Percentiles rank a stretch among this genome's conserved stretches.
Conservation (phyloP, 2,797 vertebrate genomes). For the Crypturellus tataupa region DNA sequence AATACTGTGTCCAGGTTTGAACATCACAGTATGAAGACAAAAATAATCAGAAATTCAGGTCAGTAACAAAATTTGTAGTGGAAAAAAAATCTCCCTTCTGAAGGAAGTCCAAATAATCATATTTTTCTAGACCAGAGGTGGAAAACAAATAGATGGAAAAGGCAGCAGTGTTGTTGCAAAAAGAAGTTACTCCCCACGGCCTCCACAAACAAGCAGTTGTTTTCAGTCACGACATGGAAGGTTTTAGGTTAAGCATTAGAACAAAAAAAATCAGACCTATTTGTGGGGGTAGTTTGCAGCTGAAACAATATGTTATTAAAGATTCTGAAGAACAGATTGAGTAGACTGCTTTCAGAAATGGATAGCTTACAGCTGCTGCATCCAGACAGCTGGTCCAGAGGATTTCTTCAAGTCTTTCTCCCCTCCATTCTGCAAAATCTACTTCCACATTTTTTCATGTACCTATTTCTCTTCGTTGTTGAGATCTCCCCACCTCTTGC, state of each 20-base stretch:
- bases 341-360: not conserved
- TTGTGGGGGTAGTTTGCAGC: not conserved
- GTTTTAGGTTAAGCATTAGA: not conserved
- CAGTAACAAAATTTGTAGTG: not conserved
- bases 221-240: not conserved
- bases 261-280: not conserved
- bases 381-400: not conserved
- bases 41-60: not conserved
- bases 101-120: not conserved
- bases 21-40: not conserved
- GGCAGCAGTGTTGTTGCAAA: not conserved
- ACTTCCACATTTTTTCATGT: not conserved
- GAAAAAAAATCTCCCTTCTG: not conserved
- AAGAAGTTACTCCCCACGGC: not conserved
- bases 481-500: not conserved
- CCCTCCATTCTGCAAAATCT: not conserved
- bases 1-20: not conserved
- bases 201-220: not conserved
- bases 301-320: not conserved
- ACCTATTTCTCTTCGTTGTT: not conserved
- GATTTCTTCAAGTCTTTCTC: not conserved
- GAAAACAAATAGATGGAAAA: not conserved
- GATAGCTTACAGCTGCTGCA: not conserved
- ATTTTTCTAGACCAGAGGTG: not conserved
- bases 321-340: not conserved